These are phyloP conservation scores for Scaptomyza hsui DNA, from an alignment of 1,140 invertebrate species.

Conservation along the genomic window DNA sequence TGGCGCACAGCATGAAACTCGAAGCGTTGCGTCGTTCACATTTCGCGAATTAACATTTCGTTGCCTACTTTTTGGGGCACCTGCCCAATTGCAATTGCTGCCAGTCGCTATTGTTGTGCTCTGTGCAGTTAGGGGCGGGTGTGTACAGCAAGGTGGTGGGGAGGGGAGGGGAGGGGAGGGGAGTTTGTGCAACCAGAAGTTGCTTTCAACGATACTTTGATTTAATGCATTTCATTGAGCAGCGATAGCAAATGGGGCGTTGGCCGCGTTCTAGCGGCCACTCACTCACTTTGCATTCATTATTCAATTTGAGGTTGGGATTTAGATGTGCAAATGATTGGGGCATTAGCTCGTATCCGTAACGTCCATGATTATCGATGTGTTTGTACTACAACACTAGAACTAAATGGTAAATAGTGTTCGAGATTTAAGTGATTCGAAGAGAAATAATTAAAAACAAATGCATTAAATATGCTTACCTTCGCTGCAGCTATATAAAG, in stretches of 20 bases:
- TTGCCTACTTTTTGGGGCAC: conserved; percentile 64
- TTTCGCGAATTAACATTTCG: conserved; percentile 65
- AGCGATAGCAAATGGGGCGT: conserved; percentile 51
- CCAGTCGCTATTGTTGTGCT: conserved; percentile 8
- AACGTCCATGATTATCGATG: conserved; percentile 32
- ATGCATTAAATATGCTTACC: too few relatives aligned
- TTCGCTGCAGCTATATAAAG: too few relatives aligned
- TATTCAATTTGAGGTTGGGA: conserved; percentile 77
- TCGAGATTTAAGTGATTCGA: too few relatives aligned
- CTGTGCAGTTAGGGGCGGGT: background rate
- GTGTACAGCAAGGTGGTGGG: too few relatives aligned
- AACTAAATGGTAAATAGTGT: too few relatives aligned
- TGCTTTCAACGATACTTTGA: conserved; percentile 77
- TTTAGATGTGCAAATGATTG: conserved; percentile 74
- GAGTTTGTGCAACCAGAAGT: conserved; percentile 43
- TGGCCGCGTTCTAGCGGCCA: conserved; percentile 36
- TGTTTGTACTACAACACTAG: background rate
- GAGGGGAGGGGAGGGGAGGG: too few relatives aligned
- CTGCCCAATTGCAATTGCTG: conserved; percentile 20
- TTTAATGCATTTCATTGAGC: conserved; percentile 82
- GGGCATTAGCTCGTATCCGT: conserved; percentile 26
- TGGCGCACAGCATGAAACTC: background rate
- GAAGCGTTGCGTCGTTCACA: conserved; percentile 7
- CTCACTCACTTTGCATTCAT: conserved; percentile 77
- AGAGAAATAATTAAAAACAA: too few relatives aligned